A percentile compares a stretch with the other conserved stretches of the same genome.
These are phyloP conservation scores for Amphipoea lucens DNA, from an alignment of 2,888 invertebrate genomes.

Conservation along the genomic window DNA sequence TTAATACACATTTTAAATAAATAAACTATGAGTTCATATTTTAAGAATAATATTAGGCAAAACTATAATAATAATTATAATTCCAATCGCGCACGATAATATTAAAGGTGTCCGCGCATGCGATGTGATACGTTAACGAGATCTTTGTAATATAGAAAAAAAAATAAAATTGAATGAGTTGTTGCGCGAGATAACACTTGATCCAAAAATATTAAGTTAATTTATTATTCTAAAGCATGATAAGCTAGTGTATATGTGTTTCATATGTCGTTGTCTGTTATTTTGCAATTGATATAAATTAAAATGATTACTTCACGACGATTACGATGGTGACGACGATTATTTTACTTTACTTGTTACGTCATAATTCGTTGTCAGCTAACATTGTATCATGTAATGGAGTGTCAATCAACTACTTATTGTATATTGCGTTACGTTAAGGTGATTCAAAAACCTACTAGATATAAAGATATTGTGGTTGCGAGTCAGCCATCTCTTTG, in stretches of 20 bases:
- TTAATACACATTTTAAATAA: constrained; percentile 28
- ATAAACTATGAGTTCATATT: constrained; percentile 26
- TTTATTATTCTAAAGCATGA: constrained; percentile 27
- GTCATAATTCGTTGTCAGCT: background rate
- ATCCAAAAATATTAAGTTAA: constrained; percentile 44
- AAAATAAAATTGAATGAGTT: constrained; percentile 16
- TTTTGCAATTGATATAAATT: constrained; percentile 20
- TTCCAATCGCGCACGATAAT: background rate
- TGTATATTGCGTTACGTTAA: background rate
- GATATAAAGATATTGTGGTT: constrained; percentile 31
- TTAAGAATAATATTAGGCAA: constrained; percentile 18
- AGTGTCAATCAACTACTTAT: constrained; percentile 16
- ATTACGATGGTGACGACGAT: background rate
- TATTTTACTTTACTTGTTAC: constrained; percentile 16
- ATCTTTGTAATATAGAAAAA: constrained; percentile 40
- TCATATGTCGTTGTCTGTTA: background rate
- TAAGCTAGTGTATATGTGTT: constrained; percentile 21
- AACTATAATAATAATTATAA: background rate
- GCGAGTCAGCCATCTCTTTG: constrained; percentile 13
- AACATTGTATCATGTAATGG: background rate
- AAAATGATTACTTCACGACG: constrained; percentile 10
- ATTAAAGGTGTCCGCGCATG: background rate
- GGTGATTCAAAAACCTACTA: background rate
- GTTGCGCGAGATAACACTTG: constrained; percentile 40
- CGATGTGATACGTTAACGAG: constrained; percentile 40